Evolutionary conservation across 2,888 invertebrate species (phyloP).

Genomic region (Tyria jacobaeae): DNA sequence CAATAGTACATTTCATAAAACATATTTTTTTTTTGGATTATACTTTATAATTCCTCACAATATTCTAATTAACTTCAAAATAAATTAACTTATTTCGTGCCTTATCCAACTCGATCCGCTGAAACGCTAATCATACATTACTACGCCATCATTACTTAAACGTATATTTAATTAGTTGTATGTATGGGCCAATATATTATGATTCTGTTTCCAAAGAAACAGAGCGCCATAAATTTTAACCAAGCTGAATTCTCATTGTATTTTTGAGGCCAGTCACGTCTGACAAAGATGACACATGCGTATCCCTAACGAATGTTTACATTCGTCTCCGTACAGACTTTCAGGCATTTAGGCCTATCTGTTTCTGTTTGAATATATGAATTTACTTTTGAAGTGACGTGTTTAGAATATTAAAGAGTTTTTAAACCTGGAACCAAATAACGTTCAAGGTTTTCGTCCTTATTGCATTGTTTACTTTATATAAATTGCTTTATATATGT

Average conservation of each 20-base stretch:
- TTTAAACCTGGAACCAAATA: neutral
- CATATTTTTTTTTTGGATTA: too few relatives aligned
- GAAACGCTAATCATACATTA: neutral
- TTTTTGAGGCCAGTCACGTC: constrained; percentile 70
- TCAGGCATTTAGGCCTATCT: constrained; percentile 38
- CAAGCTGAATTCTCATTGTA: constrained; percentile 36
- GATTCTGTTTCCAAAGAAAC: too few relatives aligned
- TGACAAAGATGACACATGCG: constrained; percentile 72
- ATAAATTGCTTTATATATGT: too few relatives aligned
- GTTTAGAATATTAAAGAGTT: constrained; percentile 34
- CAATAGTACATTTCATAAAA: too few relatives aligned
- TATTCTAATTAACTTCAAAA: too few relatives aligned
- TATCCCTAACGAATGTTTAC: constrained; percentile 80
- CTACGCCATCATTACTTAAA: neutral
- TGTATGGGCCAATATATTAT: too few relatives aligned
- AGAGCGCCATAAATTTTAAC: constrained; percentile 15
- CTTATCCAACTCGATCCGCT: too few relatives aligned
- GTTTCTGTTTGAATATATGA: constrained; percentile 50
- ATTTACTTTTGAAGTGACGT: constrained; percentile 23
- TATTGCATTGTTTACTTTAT: neutral
- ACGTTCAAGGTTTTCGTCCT: constrained; percentile 21
- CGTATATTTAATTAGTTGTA: too few relatives aligned
- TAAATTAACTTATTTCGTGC: too few relatives aligned
- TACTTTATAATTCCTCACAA: too few relatives aligned
- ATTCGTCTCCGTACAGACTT: constrained; percentile 55